These are phyloP conservation scores for Chascanopsetta lugubris DNA, from an alignment of 2,113 vertebrate species.

Conservation along the genomic window DNA sequence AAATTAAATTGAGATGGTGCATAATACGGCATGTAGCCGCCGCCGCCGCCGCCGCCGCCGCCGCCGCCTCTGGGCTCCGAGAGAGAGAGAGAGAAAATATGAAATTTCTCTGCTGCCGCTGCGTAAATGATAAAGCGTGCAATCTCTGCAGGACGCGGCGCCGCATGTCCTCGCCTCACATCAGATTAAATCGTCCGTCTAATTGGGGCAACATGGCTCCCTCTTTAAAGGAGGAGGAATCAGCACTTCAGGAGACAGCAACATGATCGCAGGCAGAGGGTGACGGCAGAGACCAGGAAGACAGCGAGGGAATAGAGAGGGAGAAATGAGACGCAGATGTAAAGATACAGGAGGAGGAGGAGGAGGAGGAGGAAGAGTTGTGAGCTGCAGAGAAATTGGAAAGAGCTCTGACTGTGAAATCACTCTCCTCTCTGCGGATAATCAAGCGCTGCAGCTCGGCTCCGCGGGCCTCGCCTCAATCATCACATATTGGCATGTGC, in stretches of 20 bases:
- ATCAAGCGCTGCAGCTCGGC: constrained; percentile 35
- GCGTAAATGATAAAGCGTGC: constrained; percentile 73
- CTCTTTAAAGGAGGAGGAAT: constrained; percentile 45
- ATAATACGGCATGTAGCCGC: constrained; percentile 34
- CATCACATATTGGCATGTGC: constrained; percentile 42
- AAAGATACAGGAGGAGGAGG: not conserved
- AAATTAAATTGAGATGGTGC: constrained; percentile 54
- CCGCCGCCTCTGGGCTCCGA: too few species aligned
- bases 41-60: constrained; percentile 32
- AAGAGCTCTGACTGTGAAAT: constrained; percentile 38
- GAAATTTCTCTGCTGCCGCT: constrained; percentile 60
- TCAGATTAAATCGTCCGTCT: constrained; percentile 71
- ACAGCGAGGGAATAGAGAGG: not conserved
- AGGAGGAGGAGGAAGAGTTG: constrained; percentile 4
- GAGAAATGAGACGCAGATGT: not conserved
- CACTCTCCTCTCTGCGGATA: constrained; percentile 16
- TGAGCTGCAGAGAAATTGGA: not conserved
- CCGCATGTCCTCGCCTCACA: constrained; percentile 36
- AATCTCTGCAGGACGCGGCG: constrained; percentile 47
- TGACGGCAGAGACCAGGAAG: not conserved
- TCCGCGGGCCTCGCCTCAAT: constrained; percentile 29
- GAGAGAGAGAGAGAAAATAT: constrained; percentile 9
- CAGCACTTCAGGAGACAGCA: not conserved
- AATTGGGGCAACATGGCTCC: constrained; percentile 56
- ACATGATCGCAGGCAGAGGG: not conserved